Evolutionary conservation across 2,888 invertebrate genomes (phyloP).

Genomic region (Dryococelus australis): DNA sequence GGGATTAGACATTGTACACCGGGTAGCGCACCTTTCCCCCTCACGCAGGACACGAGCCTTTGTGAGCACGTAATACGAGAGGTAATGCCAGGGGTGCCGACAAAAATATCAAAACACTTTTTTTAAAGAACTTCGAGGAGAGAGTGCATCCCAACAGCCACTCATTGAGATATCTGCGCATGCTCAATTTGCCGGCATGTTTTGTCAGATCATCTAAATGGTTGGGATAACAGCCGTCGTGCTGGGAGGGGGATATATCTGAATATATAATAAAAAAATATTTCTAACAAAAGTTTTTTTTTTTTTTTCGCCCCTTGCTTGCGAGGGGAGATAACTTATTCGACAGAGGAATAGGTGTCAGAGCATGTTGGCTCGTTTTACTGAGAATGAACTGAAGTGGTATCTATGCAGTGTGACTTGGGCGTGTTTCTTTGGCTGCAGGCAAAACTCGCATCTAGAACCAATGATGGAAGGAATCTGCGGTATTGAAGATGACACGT

Average conservation of each 20-base stretch:
- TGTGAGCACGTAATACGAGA: neutral
- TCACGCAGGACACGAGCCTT: neutral
- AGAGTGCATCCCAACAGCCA: neutral
- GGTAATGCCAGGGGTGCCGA: neutral
- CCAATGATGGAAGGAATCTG: too few species aligned
- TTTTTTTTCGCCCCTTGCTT: neutral
- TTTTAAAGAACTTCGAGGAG: neutral
- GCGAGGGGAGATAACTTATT: neutral
- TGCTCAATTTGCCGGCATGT: constrained; percentile 9
- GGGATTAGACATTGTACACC: constrained; percentile 16
- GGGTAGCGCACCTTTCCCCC: neutral
- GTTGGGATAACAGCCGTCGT: neutral
- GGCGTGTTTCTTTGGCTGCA: too few species aligned
- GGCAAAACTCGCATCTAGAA: too few species aligned
- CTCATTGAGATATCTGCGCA: neutral
- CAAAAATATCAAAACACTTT: constrained; percentile 11
- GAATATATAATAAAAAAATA: neutral
- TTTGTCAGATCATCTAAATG: neutral
- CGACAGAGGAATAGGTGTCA: neutral
- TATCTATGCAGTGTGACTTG: too few species aligned
- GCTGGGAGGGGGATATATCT: neutral
- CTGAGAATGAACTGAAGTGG: too few species aligned
- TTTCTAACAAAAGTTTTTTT: neutral
- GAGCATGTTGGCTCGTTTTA: neutral
- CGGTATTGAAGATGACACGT: too few species aligned